phyloP scores from a whole-genome alignment of 2,888 invertebrate genomes.

The Melieria picta region DNA sequence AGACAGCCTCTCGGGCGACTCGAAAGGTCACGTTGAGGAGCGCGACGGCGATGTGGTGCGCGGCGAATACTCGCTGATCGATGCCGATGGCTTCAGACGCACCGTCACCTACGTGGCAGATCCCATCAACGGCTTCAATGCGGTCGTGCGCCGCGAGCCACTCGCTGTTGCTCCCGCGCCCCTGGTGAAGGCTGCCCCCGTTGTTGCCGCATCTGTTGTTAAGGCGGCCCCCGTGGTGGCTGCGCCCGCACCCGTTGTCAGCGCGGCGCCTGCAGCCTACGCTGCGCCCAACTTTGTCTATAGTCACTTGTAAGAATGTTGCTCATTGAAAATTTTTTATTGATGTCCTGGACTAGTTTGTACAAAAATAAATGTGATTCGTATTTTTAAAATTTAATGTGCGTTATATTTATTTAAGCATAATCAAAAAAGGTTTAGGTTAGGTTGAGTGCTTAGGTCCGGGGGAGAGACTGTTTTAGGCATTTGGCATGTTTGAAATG shows the following conservation, averaged over 20 bases:
- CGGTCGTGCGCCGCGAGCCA: slow-evolving; percentile 54
- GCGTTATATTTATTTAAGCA: not conserved
- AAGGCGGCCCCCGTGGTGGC: slow-evolving; percentile 42
- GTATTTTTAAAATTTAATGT: slow-evolving; percentile 7
- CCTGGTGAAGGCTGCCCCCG: slow-evolving; percentile 45
- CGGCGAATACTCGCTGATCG: slow-evolving; percentile 51
- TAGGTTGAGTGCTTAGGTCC: too few species aligned
- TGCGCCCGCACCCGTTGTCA: slow-evolving; percentile 34
- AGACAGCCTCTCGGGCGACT: slow-evolving; percentile 48
- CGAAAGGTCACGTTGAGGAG: slow-evolving; percentile 50
- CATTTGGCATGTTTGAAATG: too few species aligned
- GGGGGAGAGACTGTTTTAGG: too few species aligned
- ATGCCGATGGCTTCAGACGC: slow-evolving; percentile 49
- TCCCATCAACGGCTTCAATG: slow-evolving; percentile 50
- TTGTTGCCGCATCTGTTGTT: slow-evolving; percentile 43
- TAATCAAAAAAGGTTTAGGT: not conserved
- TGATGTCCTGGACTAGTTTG: slow-evolving; percentile 20
- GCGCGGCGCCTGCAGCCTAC: slow-evolving; percentile 48
- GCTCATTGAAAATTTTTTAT: not conserved
- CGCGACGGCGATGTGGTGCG: slow-evolving; percentile 51
- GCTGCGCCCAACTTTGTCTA: slow-evolving; percentile 49
- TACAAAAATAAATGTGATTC: slow-evolving; percentile 50
- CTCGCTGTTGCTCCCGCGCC: slow-evolving; percentile 48
- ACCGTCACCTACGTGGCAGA: slow-evolving; percentile 51
- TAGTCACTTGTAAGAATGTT: slow-evolving; percentile 48